Evolutionary conservation across 2,113 vertebrate genomes (phyloP).

Genomic region (Fulmarus glacialis): DNA sequence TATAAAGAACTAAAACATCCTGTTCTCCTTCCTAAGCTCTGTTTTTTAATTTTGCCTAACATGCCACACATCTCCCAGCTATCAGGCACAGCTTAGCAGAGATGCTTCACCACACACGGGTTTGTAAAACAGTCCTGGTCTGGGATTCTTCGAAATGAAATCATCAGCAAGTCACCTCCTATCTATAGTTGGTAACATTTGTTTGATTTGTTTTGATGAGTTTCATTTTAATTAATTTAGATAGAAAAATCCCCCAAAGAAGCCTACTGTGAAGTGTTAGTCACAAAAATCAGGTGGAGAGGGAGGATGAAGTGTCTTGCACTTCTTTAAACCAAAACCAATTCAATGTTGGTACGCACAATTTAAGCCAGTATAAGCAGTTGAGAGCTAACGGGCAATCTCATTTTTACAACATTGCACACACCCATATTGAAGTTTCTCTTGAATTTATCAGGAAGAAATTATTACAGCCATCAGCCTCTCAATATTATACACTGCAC

Average conservation of each 20-base stretch:
- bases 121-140: background rate
- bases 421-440: fast-evolving
- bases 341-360: background rate
- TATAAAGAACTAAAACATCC: background rate
- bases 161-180: background rate
- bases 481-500: background rate
- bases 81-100: background rate
- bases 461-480: background rate
- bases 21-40: background rate
- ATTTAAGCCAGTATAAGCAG: background rate
- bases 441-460: background rate
- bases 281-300: background rate
- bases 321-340: background rate
- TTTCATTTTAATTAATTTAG: background rate
- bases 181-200: background rate
- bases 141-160: background rate
- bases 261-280: background rate
- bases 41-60: background rate
- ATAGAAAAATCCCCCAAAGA: background rate
- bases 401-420: background rate
- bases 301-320: background rate
- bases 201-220: background rate
- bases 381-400: background rate
- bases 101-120: background rate
- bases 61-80: background rate